These are phyloP conservation scores for Acyrthosiphon pisum DNA, from an alignment of 1,140 invertebrate species.

Conservation along the genomic window DNA sequence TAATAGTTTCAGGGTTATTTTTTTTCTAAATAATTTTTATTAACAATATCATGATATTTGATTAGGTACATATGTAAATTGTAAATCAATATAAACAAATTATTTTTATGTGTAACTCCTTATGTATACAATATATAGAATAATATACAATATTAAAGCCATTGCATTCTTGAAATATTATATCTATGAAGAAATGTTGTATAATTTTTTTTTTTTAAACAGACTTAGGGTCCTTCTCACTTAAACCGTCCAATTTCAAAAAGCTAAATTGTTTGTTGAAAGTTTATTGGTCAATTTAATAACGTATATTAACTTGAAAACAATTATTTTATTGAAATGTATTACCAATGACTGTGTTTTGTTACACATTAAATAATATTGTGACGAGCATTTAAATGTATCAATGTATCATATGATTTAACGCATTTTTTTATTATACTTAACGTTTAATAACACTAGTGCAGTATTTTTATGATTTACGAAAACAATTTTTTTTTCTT, in stretches of 20 bases:
- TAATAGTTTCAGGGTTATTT: no score
- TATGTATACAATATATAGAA: no score
- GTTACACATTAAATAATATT: background rate
- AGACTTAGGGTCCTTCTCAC: no score
- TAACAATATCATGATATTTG: background rate
- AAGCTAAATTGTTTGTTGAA: background rate
- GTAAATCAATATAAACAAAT: background rate
- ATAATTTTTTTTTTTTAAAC: no score
- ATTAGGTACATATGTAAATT: background rate
- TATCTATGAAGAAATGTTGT: no score
- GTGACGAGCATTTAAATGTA: background rate
- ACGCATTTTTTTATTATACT: background rate
- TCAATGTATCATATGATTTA: background rate
- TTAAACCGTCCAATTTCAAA: background rate
- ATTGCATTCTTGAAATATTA: no score
- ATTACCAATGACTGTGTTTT: background rate
- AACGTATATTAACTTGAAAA: background rate
- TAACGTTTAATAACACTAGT: background rate
- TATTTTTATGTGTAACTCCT: background rate
- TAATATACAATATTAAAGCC: no score
- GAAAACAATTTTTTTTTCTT: background rate
- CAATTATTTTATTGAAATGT: background rate
- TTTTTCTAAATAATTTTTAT: background rate
- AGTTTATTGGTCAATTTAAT: no score
- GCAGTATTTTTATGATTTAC: background rate